Evolutionary conservation across 1,140 invertebrate species (phyloP).

Genomic region (Achroia grisella): DNA sequence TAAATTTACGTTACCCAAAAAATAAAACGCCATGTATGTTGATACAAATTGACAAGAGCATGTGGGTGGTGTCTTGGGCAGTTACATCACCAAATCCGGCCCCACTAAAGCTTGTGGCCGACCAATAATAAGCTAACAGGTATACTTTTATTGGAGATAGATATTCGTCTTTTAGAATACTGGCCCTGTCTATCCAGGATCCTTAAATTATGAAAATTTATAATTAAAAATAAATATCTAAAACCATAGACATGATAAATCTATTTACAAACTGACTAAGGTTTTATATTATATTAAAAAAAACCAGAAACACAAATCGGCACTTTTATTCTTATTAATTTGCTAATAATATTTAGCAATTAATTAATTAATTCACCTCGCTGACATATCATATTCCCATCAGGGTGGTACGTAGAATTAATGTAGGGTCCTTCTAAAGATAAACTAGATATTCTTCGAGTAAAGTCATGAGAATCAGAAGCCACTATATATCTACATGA

Average conservation of each 20-base stretch:
- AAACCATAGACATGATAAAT: too few species aligned
- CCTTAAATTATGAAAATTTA: too few species aligned
- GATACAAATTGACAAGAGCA: constrained; percentile 57
- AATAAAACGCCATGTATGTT: constrained; percentile 63
- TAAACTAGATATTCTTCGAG: constrained; percentile 19
- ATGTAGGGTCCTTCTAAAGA: constrained; percentile 26
- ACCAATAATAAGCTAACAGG: constrained; percentile 61
- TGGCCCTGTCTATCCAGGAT: constrained; percentile 47
- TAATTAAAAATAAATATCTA: too few species aligned
- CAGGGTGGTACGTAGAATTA: constrained; percentile 29
- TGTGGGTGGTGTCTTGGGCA: constrained; percentile 51
- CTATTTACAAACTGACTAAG: too few species aligned
- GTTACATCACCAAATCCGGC: constrained; percentile 68
- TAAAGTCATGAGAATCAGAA: constrained; percentile 34
- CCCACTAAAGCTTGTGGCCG: constrained; percentile 57
- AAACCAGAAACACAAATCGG: too few species aligned
- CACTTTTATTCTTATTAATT: too few species aligned
- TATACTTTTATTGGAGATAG: constrained; percentile 51
- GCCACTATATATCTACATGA: constrained; percentile 53
- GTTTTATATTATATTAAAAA: too few species aligned
- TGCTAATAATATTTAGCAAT: too few species aligned
- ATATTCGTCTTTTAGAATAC: constrained; percentile 33
- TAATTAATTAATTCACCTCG: constrained; percentile 17
- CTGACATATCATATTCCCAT: constrained; percentile 53
- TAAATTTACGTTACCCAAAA: constrained; percentile 44